Evolutionary conservation across 2,113 vertebrate genomes (phyloP).

Genomic region (Megaceryle maxima): DNA sequence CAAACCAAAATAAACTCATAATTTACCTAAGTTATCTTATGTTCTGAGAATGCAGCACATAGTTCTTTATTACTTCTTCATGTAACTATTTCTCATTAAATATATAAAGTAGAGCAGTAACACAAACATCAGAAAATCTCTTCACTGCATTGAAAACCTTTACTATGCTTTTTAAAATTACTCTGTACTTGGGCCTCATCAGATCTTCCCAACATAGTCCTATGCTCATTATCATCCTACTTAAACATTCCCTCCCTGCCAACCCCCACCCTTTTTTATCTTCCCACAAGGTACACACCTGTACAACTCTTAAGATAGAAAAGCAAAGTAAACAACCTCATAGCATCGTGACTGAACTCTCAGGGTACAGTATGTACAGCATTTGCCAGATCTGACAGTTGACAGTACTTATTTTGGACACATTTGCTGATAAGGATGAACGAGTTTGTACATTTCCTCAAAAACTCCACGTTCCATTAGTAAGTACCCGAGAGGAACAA

Average conservation of each 20-base stretch:
- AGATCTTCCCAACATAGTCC: not conserved
- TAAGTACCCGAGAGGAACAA: not conserved
- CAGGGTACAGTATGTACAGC: constrained; percentile 64
- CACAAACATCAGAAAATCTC: not conserved
- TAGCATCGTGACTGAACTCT: not conserved
- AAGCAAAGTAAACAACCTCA: constrained; percentile 38
- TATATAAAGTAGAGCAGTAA: not conserved
- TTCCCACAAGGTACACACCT: constrained; percentile 27
- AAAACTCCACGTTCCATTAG: not conserved
- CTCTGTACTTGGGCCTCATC: not conserved
- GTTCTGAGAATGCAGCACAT: not conserved
- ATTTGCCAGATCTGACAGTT: not conserved
- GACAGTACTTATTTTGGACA: constrained; percentile 35
- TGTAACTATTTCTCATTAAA: not conserved
- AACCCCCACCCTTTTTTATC: not conserved
- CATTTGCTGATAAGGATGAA: constrained; percentile 27
- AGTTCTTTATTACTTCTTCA: not conserved
- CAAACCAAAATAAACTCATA: not conserved
- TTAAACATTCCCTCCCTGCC: constrained; percentile 1
- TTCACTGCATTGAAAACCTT: not conserved
- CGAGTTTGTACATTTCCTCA: not conserved
- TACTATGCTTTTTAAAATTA: not conserved
- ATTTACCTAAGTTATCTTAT: not conserved
- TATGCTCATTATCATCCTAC: not conserved
- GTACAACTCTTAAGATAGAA: not conserved